phyloP scores from a whole-genome alignment of 2,797 vertebrate species.

The Tangara arthus region DNA sequence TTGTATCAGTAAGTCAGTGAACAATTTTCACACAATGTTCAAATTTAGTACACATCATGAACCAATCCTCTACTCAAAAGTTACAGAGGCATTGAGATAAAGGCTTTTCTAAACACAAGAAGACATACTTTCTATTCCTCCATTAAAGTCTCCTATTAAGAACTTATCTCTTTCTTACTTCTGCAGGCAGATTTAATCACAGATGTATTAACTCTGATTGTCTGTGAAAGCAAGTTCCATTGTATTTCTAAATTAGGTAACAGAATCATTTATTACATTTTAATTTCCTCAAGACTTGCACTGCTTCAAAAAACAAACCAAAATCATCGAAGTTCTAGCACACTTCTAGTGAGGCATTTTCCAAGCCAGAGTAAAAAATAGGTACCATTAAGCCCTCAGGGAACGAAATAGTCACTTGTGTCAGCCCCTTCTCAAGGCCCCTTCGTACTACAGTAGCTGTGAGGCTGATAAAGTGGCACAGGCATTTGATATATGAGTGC shows the following conservation, averaged over 20 bases:
- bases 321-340: rapidly evolving
- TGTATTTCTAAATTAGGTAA: background rate
- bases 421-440: background rate
- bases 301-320: background rate
- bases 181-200: background rate
- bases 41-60: background rate
- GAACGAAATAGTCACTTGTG: background rate
- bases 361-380: background rate
- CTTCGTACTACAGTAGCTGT: background rate
- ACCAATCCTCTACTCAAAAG: background rate
- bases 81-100: background rate
- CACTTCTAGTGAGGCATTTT: background rate
- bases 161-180: background rate
- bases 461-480: background rate
- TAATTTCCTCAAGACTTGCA: background rate
- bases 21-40: background rate
- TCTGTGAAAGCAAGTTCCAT: background rate
- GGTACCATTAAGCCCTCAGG: background rate
- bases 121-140: background rate
- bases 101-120: background rate
- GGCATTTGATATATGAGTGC: background rate
- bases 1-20: background rate
- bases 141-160: background rate
- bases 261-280: background rate
- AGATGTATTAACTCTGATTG: background rate